phyloP scores from a whole-genome alignment of 2,888 invertebrate species.

The Eupithecia exiguata region DNA sequence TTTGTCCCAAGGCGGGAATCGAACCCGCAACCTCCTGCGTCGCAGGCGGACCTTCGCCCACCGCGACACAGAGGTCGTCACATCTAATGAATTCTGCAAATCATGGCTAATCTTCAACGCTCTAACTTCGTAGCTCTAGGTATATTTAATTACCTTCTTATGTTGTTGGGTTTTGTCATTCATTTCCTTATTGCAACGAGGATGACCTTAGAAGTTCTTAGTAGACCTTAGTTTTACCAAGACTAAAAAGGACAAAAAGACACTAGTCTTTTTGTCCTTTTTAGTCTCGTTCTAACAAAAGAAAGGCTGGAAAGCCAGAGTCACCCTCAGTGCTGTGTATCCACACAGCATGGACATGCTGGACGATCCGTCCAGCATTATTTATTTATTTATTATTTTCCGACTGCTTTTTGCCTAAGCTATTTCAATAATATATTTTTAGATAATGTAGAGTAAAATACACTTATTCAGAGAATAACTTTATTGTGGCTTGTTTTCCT shows the following conservation, averaged over 20 bases:
- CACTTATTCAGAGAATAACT: constrained; percentile 8
- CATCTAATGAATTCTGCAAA: background rate
- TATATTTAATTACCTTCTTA: background rate
- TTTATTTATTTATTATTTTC: no score
- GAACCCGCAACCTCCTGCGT: no score
- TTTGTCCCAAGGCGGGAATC: no score
- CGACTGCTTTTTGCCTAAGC: no score
- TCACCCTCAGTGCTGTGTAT: no score
- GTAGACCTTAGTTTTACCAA: background rate
- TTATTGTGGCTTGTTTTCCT: constrained; percentile 1
- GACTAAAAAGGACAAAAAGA: no score
- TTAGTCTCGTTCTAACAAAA: background rate
- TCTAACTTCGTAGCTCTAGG: background rate
- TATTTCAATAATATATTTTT: no score
- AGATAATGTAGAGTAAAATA: no score
- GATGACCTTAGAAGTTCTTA: background rate
- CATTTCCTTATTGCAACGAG: background rate
- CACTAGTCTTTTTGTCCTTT: background rate
- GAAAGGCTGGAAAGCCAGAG: background rate
- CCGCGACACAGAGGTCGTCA: no score
- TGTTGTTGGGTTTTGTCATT: background rate
- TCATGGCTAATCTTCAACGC: background rate
- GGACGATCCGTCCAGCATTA: no score
- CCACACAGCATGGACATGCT: no score
- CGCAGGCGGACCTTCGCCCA: no score